A percentile compares a stretch with the other conserved stretches of the same genome.
These are phyloP conservation scores for Bufotes viridis DNA, from an alignment of 2,797 vertebrate genomes.

Conservation along the genomic window DNA sequence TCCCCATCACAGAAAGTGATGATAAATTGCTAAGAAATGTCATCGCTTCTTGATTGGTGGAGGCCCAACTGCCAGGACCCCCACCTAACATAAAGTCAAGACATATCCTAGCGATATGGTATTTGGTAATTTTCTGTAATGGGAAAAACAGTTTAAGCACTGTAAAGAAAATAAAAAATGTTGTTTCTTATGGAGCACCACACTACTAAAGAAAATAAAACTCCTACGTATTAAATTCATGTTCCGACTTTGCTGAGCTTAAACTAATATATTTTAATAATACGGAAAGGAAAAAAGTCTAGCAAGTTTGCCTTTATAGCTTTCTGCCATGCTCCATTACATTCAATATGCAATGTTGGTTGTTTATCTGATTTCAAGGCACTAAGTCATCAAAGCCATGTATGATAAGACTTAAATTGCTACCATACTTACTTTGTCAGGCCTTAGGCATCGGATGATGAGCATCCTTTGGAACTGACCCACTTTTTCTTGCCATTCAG, in stretches of 20 bases:
- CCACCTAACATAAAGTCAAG: neutral
- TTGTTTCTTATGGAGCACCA: neutral
- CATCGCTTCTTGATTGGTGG: neutral
- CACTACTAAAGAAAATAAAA: neutral
- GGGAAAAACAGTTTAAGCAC: neutral
- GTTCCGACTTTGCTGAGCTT: constrained; percentile 5
- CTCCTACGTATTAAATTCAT: constrained; percentile 23
- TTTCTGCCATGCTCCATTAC: constrained; percentile 51
- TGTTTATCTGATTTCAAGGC: constrained; percentile 47
- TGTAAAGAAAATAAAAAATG: neutral
- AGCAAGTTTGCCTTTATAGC: constrained; percentile 34
- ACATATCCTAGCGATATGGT: neutral
- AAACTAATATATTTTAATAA: constrained; percentile 46
- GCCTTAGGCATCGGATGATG: constrained; percentile 83
- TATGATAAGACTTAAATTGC: constrained; percentile 46
- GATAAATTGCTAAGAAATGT: too few relatives aligned
- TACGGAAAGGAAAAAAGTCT: constrained; percentile 34
- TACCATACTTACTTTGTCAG: constrained; percentile 80
- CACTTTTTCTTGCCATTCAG: constrained; percentile 77
- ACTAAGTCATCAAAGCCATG: constrained; percentile 35
- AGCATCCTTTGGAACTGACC: constrained; percentile 86
- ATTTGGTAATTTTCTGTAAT: neutral
- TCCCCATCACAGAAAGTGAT: too few relatives aligned
- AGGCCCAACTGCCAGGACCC: too few relatives aligned
- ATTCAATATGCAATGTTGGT: constrained; percentile 50